Conservation (phyloP, 1,140 invertebrate species). For the Musca vetustissima region DNA sequence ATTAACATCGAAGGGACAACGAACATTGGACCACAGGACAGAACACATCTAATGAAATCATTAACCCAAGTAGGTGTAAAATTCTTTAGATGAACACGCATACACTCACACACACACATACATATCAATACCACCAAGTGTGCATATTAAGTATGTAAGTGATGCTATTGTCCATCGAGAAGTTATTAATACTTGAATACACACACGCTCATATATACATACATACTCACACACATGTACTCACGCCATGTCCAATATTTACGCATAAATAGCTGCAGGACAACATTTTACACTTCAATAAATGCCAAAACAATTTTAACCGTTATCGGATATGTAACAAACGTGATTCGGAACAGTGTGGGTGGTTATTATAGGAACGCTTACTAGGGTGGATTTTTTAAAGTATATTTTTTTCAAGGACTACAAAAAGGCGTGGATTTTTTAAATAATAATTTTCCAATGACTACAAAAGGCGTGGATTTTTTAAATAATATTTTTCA, state of each 20-base stretch:
- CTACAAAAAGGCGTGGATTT: too few species aligned
- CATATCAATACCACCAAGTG: background rate
- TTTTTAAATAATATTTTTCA: too few species aligned
- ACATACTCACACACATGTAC: too few species aligned
- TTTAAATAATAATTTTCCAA: too few species aligned
- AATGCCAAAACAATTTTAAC: constrained; percentile 15
- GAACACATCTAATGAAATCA: constrained; percentile 8
- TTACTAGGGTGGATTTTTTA: too few species aligned
- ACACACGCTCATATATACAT: too few species aligned
- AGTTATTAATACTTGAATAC: background rate
- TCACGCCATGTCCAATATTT: constrained; percentile 6
- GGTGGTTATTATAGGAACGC: too few species aligned
- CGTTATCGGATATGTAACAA: too few species aligned
- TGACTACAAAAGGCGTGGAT: too few species aligned
- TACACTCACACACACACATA: background rate
- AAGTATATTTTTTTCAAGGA: too few species aligned
- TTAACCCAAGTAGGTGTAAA: constrained; percentile 22
- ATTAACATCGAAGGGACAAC: background rate
- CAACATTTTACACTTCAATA: constrained; percentile 19
- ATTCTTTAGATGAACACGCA: constrained; percentile 14
- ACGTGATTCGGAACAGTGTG: too few species aligned
- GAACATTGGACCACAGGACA: background rate
- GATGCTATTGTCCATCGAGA: background rate
- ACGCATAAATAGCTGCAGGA: constrained; percentile 22
- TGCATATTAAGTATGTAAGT: background rate